Percentiles rank a stretch among this genome's conserved stretches.
Evolutionary conservation across 2,888 invertebrate species (phyloP).

Genomic region (Brenthis ino): DNA sequence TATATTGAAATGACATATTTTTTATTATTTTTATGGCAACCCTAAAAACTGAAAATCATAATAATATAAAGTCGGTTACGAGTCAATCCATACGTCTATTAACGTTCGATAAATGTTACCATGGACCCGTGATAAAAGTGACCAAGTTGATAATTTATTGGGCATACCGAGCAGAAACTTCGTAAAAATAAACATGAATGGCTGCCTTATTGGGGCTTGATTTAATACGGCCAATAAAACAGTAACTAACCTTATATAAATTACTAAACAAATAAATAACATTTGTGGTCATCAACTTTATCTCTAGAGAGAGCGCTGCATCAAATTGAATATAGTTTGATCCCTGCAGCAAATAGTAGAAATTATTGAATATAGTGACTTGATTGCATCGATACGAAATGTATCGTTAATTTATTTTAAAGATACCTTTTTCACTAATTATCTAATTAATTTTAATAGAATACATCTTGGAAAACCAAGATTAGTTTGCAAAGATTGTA

Average conservation of each 20-base stretch:
- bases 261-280: conserved; percentile 82
- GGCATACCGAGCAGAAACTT: conserved; percentile 78
- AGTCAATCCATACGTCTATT: conserved; percentile 57
- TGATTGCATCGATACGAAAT: neutral
- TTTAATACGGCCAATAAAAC: conserved; percentile 81
- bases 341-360: conserved; percentile 40
- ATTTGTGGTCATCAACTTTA: conserved; percentile 76
- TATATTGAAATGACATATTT: neutral
- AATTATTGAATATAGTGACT: conserved; percentile 20
- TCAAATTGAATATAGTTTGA: conserved; percentile 43
- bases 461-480: neutral
- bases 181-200: conserved; percentile 83
- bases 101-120: conserved; percentile 69
- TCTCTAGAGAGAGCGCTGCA: conserved; percentile 45
- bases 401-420: neutral
- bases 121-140: conserved; percentile 78
- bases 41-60: conserved; percentile 21
- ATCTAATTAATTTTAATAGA: neutral
- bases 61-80: conserved; percentile 16
- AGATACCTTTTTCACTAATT: neutral
- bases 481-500: neutral
- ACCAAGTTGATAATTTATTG: conserved; percentile 80
- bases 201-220: conserved; percentile 82
- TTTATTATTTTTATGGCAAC: conserved; percentile 16
- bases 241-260: conserved; percentile 83